phyloP scores from a whole-genome alignment of 92 coral and sea anemone species.

The Porites evermanni region DNA sequence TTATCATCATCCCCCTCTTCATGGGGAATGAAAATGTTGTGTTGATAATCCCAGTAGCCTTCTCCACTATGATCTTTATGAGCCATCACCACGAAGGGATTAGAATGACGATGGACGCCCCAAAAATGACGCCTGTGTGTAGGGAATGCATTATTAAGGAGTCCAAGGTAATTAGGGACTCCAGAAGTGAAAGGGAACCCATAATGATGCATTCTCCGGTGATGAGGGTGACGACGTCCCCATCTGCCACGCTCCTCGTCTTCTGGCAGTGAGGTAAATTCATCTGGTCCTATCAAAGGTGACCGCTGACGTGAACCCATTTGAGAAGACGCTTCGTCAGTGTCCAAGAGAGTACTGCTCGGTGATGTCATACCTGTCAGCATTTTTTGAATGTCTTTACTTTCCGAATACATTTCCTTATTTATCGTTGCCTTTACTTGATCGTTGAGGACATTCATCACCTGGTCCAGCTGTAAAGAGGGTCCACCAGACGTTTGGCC shows the following conservation, averaged over 20 bases:
- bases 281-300: conserved; percentile 23
- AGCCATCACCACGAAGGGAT: conserved; percentile 47
- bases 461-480: conserved; percentile 33
- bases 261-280: conserved; percentile 21
- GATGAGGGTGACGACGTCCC: conserved; percentile 16
- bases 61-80: conserved; percentile 36
- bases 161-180: conserved; percentile 14
- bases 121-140: conserved; percentile 38
- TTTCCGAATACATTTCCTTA: conserved; percentile 51
- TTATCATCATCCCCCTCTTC: not conserved
- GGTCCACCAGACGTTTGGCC: not conserved
- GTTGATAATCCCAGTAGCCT: conserved; percentile 56
- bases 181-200: conserved; percentile 1
- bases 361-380: conserved; percentile 42
- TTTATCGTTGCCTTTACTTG: conserved; percentile 44
- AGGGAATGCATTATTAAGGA: not conserved
- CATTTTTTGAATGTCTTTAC: conserved; percentile 44
- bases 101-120: conserved; percentile 11
- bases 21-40: conserved; percentile 50
- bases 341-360: conserved; percentile 41
- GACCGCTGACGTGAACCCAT: conserved; percentile 24
- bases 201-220: conserved; percentile 7
- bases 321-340: conserved; percentile 31
- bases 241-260: not conserved
- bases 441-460: conserved; percentile 47